Evolutionary conservation across 2,113 vertebrate species (phyloP).

Genomic region (Leuciscus idus): DNA sequence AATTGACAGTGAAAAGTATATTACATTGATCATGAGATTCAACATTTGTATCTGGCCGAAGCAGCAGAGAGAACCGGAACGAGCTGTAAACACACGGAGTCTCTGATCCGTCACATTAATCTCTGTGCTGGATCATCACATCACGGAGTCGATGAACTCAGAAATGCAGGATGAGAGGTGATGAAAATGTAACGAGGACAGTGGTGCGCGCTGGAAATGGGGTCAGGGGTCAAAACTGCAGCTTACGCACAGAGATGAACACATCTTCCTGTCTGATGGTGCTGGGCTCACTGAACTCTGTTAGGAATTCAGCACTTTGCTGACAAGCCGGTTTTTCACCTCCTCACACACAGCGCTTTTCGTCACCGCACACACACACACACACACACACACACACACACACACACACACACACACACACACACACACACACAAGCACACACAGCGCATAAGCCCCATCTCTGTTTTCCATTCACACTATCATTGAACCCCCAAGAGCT

Average conservation of each 20-base stretch:
- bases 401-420: neutral
- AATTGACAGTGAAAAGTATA: neutral
- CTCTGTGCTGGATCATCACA: conserved; percentile 13
- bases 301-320: conserved; percentile 52
- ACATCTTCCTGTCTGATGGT: conserved; percentile 23
- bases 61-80: neutral
- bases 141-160: neutral
- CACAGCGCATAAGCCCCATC: neutral
- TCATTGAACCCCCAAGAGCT: neutral
- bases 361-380: neutral
- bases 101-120: neutral
- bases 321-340: conserved; percentile 48
- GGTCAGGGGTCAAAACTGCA: conserved; percentile 10
- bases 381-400: conserved; percentile 31
- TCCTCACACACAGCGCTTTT: conserved; percentile 17
- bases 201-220: neutral
- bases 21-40: neutral
- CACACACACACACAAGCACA: conserved; percentile 19
- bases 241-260: conserved; percentile 2
- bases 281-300: conserved; percentile 9
- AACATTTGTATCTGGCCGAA: neutral
- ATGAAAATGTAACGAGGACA: conserved; percentile 3
- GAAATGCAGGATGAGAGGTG: neutral
- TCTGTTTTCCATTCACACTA: conserved; percentile 33
- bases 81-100: neutral